Conservation (phyloP, 2,113 vertebrate species). For the Lutjanus erythropterus region DNA sequence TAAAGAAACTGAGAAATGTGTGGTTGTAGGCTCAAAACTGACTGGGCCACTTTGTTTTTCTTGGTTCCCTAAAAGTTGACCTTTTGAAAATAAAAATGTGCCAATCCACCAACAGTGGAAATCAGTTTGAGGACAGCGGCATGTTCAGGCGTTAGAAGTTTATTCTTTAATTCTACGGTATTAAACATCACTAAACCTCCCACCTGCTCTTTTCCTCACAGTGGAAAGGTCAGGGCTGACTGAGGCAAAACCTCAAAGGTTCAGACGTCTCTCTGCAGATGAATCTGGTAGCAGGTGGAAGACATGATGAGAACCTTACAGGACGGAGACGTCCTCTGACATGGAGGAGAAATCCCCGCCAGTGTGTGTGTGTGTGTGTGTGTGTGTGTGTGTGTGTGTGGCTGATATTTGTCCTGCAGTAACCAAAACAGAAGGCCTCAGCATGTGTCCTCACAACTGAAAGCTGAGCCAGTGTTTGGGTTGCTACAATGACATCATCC, state of each 20-base stretch:
- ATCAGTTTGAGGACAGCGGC: not conserved
- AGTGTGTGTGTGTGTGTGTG: slow-evolving; percentile 19
- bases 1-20: slow-evolving; percentile 11
- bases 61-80: slow-evolving; percentile 21
- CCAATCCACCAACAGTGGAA: not conserved
- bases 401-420: slow-evolving; percentile 53
- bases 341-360: slow-evolving; percentile 34
- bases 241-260: too few relatives aligned
- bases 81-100: not conserved
- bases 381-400: too few relatives aligned
- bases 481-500: slow-evolving; percentile 79
- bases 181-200: not conserved
- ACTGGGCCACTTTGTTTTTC: slow-evolving; percentile 23
- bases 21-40: not conserved
- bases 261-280: too few relatives aligned
- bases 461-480: slow-evolving; percentile 71
- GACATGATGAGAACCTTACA: not conserved
- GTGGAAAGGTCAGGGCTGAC: not conserved
- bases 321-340: not conserved
- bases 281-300: not conserved
- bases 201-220: not conserved
- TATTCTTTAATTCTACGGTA: not conserved
- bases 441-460: slow-evolving; percentile 60
- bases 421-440: slow-evolving; percentile 72
- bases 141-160: not conserved